Conservation (phyloP, 2,888 invertebrate genomes). For the Acronicta aceris region DNA sequence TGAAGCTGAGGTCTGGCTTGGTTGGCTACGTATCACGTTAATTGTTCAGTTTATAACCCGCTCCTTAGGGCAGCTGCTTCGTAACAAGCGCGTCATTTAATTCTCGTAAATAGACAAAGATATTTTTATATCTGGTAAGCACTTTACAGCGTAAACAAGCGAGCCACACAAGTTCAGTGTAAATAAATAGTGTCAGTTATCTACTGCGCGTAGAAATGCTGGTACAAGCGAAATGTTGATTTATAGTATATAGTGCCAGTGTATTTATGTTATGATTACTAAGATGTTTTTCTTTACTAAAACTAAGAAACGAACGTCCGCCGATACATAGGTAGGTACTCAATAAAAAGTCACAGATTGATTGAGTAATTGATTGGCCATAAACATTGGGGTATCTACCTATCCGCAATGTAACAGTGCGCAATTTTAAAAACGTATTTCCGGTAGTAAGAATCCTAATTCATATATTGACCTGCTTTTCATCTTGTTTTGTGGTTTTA, state of each 20-base stretch:
- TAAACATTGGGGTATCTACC: not conserved
- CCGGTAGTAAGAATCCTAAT: too few species aligned
- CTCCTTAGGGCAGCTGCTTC: constrained; percentile 86
- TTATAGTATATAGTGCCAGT: constrained; percentile 24
- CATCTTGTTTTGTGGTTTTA: too few species aligned
- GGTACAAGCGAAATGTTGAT: constrained; percentile 45
- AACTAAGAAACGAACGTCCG: not conserved
- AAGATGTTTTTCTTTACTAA: not conserved
- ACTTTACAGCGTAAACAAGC: constrained; percentile 82
- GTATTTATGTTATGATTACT: constrained; percentile 9
- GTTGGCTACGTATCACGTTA: constrained; percentile 75
- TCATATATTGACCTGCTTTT: too few species aligned
- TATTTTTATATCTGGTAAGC: constrained; percentile 86
- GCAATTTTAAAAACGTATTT: too few species aligned
- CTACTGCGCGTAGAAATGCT: constrained; percentile 60
- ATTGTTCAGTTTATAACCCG: constrained; percentile 87
- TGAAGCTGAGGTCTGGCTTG: constrained; percentile 67
- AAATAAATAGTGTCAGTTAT: constrained; percentile 79
- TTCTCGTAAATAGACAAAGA: constrained; percentile 87
- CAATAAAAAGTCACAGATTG: not conserved
- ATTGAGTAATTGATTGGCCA: constrained; percentile 6
- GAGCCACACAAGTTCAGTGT: constrained; percentile 80
- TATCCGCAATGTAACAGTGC: too few species aligned
- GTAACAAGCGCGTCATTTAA: constrained; percentile 85
- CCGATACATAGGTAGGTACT: too few species aligned